phyloP scores from a whole-genome alignment of 92 coral and sea anemone genomes.

The Paramuricea clavata region DNA sequence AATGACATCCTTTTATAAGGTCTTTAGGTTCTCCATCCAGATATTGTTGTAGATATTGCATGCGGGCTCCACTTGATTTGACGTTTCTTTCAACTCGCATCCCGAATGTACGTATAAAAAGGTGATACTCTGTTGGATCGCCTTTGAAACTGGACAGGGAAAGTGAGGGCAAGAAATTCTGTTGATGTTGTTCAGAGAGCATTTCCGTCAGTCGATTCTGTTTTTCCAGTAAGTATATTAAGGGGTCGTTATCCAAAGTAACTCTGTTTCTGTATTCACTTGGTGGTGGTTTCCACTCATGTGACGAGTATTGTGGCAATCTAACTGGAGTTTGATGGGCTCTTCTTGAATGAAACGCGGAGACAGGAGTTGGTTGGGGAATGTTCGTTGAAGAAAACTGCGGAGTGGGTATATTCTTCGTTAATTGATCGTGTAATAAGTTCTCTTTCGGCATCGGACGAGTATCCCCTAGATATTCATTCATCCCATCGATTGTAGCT shows the following conservation, averaged over 20 bases:
- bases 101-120: not conserved
- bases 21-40: conserved; percentile 3
- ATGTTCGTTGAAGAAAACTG: not conserved
- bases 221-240: not conserved
- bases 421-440: not conserved
- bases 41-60: not conserved
- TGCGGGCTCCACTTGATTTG: not conserved
- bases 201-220: conserved; percentile 7
- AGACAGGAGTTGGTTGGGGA: not conserved
- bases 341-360: not conserved
- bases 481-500: not conserved
- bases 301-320: not conserved
- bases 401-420: not conserved
- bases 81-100: not conserved
- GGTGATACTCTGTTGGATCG: conserved; percentile 2
- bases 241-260: not conserved
- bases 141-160: not conserved
- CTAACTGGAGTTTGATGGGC: not conserved
- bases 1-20: not conserved
- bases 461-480: not conserved
- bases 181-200: conserved; percentile 3
- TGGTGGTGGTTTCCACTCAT: not conserved
- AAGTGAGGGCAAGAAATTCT: not conserved
- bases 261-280: not conserved
- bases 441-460: not conserved